phyloP scores from a whole-genome alignment of 2,113 vertebrate species.

The Pluvialis apricaria region DNA sequence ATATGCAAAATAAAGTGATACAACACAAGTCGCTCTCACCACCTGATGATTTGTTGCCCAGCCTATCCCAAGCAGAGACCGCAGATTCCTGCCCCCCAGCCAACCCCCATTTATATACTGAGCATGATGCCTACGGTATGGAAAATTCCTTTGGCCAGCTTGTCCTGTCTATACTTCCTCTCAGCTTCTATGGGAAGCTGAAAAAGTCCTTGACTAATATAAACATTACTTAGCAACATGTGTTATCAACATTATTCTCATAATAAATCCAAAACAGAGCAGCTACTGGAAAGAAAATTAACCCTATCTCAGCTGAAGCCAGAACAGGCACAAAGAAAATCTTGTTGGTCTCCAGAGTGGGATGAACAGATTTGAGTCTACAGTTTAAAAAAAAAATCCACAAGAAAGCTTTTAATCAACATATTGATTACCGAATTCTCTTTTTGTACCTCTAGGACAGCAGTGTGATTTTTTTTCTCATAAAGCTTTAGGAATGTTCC shows the following conservation, averaged over 20 bases:
- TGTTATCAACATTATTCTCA: neutral
- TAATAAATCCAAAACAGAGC: neutral
- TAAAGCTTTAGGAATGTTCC: neutral
- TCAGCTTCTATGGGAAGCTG: neutral
- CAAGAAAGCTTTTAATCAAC: slow-evolving; percentile 7
- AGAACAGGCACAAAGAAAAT: neutral
- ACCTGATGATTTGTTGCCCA: neutral
- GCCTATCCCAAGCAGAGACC: neutral
- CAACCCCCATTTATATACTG: neutral
- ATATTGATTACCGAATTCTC: neutral
- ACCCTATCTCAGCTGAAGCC: neutral
- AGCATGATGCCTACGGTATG: neutral
- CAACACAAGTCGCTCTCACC: neutral
- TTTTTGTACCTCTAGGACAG: neutral
- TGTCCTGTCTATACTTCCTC: neutral
- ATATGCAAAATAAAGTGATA: neutral
- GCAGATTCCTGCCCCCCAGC: neutral
- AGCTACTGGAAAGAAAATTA: neutral
- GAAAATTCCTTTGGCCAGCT: neutral
- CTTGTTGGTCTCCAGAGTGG: neutral
- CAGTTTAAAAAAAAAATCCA: neutral
- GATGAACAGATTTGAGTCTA: neutral
- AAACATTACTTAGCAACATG: neutral
- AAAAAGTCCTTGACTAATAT: neutral
- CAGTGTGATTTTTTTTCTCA: neutral